A percentile compares a stretch with the other conserved stretches of the same genome.
phyloP scores from a whole-genome alignment of 2,797 vertebrate species.

The Euphonia xanthogaster region DNA sequence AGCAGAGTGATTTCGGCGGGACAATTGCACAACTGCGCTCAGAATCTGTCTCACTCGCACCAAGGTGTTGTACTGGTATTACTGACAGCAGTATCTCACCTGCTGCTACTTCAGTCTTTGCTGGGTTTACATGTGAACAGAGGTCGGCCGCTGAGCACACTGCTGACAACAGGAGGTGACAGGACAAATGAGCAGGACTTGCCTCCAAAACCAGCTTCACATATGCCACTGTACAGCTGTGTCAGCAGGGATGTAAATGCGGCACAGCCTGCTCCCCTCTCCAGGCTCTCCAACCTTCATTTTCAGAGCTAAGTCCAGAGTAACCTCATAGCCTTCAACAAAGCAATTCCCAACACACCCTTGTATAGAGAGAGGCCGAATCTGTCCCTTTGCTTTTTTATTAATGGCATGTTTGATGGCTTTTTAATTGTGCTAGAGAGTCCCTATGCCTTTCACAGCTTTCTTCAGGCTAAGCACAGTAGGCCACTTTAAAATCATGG shows the following conservation, averaged over 20 bases:
- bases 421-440: not conserved
- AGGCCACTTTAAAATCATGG: slow-evolving; percentile 16
- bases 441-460: not conserved
- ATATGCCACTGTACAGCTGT: not conserved
- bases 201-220: not conserved
- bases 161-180: not conserved
- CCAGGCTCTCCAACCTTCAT: not conserved
- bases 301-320: not conserved
- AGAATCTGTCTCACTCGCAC: not conserved
- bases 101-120: not conserved
- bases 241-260: not conserved
- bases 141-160: rapidly evolving
- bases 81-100: not conserved
- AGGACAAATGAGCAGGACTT: not conserved
- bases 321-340: not conserved
- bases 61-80: not conserved
- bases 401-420: not conserved
- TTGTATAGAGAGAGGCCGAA: not conserved
- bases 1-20: not conserved
- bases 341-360: not conserved
- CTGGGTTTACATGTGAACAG: not conserved
- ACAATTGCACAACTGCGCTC: not conserved
- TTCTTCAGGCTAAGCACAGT: not conserved
- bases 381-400: not conserved
- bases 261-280: not conserved